phyloP scores from a whole-genome alignment of 2,113 vertebrate genomes.

The Brachionichthys hirsutus region DNA sequence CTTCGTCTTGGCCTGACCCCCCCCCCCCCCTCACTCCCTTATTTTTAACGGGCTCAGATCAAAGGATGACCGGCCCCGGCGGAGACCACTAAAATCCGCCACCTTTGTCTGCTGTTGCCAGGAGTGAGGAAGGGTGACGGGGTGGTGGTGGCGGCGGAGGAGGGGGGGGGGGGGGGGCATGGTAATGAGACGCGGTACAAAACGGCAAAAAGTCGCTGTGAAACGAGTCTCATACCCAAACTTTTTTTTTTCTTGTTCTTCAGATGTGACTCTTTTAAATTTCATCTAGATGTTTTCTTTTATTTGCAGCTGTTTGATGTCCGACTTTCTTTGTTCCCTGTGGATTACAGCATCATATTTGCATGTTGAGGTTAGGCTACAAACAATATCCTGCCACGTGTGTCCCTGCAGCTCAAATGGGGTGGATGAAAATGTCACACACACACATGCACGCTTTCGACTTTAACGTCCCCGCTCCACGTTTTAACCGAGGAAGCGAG shows the following conservation, averaged over 20 bases:
- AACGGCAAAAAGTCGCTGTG: constrained; percentile 57
- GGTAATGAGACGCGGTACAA: constrained; percentile 83
- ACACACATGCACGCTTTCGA: no score
- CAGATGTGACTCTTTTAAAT: no score
- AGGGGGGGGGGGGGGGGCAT: constrained; percentile 47
- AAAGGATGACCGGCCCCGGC: constrained; percentile 75
- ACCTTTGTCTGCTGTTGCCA: constrained; percentile 86
- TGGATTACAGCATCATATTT: no score
- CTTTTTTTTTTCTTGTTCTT: constrained; percentile 48
- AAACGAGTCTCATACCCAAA: neutral
- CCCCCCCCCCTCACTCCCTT: constrained; percentile 58
- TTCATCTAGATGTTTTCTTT: no score
- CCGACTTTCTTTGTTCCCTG: no score
- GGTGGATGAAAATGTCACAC: no score
- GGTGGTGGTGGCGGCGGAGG: constrained; percentile 28
- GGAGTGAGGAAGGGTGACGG: constrained; percentile 76
- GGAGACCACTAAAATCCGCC: constrained; percentile 74
- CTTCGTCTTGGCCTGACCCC: constrained; percentile 15
- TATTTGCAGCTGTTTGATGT: no score
- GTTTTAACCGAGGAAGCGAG: no score
- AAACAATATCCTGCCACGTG: no score
- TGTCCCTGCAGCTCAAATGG: no score
- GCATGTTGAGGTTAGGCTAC: no score
- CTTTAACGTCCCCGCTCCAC: no score
- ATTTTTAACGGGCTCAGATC: constrained; percentile 84